phyloP scores from a whole-genome alignment of 2,888 invertebrate genomes.

The Cylloceria caligata region DNA sequence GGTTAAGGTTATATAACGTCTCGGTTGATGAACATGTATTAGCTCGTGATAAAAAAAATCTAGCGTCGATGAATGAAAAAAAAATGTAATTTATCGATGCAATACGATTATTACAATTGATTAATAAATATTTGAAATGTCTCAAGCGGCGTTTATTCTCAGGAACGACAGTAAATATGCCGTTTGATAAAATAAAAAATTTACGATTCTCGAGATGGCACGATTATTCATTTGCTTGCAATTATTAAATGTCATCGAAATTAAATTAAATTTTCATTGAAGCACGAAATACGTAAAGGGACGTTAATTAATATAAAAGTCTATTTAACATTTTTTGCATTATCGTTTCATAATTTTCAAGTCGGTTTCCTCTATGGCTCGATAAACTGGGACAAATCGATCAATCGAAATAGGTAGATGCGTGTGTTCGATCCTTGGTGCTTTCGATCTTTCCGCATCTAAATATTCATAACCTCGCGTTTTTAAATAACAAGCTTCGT shows the following conservation, averaged over 20 bases:
- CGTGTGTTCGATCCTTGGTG: no score
- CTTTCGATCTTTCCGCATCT: not conserved
- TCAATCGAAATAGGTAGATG: not conserved
- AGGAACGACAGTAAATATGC: no score
- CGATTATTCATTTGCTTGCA: no score
- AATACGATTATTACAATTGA: no score
- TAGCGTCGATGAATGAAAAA: no score
- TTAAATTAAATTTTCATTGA: not conserved
- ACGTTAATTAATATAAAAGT: no score
- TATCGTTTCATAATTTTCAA: not conserved
- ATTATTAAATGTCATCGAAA: no score
- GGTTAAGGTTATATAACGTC: conserved; percentile 14
- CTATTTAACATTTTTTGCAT: not conserved
- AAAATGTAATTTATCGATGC: no score
- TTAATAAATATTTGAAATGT: no score
- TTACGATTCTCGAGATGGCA: no score
- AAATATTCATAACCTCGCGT: not conserved
- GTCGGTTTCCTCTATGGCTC: not conserved
- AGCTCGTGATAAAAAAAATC: not conserved
- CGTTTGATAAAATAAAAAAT: no score
- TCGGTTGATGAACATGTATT: not conserved
- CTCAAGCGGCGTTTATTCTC: no score
- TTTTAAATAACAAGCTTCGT: not conserved
- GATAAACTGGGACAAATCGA: not conserved
- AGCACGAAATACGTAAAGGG: not conserved